Evolutionary conservation across 2,888 invertebrate genomes (phyloP), one percentile per base, ranked within the genome.

Genomic region (Heliconius sara): DNA sequence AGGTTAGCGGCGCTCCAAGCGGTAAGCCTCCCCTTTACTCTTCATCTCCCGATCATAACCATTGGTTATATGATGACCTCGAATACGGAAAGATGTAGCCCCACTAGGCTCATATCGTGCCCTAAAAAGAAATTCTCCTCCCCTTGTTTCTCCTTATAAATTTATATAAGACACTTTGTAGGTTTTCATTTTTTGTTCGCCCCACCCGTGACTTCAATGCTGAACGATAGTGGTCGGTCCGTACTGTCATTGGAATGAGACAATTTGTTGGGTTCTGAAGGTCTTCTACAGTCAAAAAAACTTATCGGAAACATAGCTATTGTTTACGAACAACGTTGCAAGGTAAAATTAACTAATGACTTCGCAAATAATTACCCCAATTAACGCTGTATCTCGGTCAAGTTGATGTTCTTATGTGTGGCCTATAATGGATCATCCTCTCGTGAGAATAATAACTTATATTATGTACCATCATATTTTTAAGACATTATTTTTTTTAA

Each of bases 1-100:
- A 98, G 98, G 97, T 97, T 98, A 97, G 98, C 98, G 96, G 98
- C 98, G 95, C 97, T 98, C 91, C 98, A 98, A 96, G 98, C 98
- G 97, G 98, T 98, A 96, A 97, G 97, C 93, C 88, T 85, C 87
- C 85, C 85, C 85, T 86, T 87, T 88, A 84, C 87, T 90, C 83
- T 89, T 89, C 87, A 87, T 85, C 87, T 87, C 86, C 88, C 88
- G 81, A 87, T 76, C 88, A 83, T 91, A 93, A 90, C 92, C 91
- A 92, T 91, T 92, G 91, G 92, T 89, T 90, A 91, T 88, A 84
- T 87, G 87, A 86, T 94, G 94, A 92, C 94, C 93, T 93, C 93
- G 92, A 92, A 93, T 89, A 90, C 85, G 86, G 87, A 88, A 88
- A 89, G 88, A 89, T 91, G 88, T 88, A 88, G 89, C 89, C 87